phyloP scores from a whole-genome alignment of 1,140 invertebrate species.

The Eupristina koningsbergeri region DNA sequence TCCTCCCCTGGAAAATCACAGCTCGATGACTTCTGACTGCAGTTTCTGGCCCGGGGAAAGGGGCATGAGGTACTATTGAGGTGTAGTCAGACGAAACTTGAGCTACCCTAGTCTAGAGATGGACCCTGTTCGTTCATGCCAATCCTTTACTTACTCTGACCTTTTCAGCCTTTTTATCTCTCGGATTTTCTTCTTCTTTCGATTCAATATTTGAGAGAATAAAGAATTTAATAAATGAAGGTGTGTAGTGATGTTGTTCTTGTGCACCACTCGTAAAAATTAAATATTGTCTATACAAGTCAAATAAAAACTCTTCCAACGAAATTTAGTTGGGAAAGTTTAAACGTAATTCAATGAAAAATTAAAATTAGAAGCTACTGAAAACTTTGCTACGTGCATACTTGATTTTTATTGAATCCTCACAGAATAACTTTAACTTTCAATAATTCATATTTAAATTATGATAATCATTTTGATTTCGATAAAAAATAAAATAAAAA shows the following conservation, averaged over 20 bases:
- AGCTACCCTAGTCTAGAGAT: too few relatives aligned
- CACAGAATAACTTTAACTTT: background rate
- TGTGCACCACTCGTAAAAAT: background rate
- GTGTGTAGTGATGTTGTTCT: background rate
- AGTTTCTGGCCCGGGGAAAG: too few relatives aligned
- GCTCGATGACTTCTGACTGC: background rate
- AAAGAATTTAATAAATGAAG: background rate
- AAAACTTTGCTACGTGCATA: background rate
- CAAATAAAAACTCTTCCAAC: background rate
- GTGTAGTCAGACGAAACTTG: too few relatives aligned
- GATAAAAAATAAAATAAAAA: background rate
- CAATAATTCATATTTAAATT: background rate
- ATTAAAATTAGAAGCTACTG: background rate
- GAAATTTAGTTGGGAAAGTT: background rate
- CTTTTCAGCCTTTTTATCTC: too few relatives aligned
- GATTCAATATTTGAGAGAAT: too few relatives aligned
- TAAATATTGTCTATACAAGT: too few relatives aligned
- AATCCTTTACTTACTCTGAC: too few relatives aligned
- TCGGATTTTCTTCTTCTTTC: too few relatives aligned
- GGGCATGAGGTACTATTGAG: too few relatives aligned
- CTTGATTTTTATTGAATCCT: background rate
- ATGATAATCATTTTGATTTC: background rate
- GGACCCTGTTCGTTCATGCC: too few relatives aligned
- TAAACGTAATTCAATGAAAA: background rate
- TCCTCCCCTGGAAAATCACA: background rate